Evolutionary conservation across 1,140 invertebrate species (phyloP), one percentile per base, ranked within the genome.

Genomic region (Wasmannia auropunctata): DNA sequence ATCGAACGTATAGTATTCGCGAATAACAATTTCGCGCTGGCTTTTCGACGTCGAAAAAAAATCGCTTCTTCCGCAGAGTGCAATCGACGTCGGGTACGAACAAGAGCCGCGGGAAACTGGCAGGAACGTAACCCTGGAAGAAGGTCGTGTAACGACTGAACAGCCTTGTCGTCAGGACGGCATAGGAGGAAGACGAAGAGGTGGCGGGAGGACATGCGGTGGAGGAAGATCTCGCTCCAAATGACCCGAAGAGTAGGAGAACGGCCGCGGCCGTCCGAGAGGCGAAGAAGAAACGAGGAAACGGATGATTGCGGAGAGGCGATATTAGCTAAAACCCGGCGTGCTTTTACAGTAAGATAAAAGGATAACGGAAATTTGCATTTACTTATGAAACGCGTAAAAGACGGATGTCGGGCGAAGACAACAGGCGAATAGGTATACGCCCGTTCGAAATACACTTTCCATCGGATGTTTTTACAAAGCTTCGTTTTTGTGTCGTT

Each of bases 71-170:
- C 16, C 67, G n/a, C 56, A 34, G 69, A 72, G n/a, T 22, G 56
- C 54, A 22, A 77, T 89, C 34, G 25, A 16, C 40, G 46, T 56
- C n/a, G 31, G 51, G 49, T 31, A 67, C 74, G 43, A 58, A 74
- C 60, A 58, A 10, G 37, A 65, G 37, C 14, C 72, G 22, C 31
- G 54, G 19, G 28, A 67, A 46, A 65, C 31, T 46, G 49, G 43
- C 84, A 77, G 54, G 16, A 58, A 76, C 60, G 70, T 70, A 83
- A 80, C 67, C 70, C 81, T 77, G 86, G 28, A 46, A 58, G 89
- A 90, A 87, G 81, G 81, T 90, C 89, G 79, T 81, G 37, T 86
- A 37, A 65, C 86, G 84, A 91, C 91, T 91, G 90, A 91, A 60
- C 77, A 79, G 62, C 80, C 19, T 54, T 69, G 77, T 76, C 77